Evolutionary conservation across 2,113 vertebrate genomes (phyloP), one percentile per base, ranked within the genome.

Genomic region (Lagopus muta): DNA sequence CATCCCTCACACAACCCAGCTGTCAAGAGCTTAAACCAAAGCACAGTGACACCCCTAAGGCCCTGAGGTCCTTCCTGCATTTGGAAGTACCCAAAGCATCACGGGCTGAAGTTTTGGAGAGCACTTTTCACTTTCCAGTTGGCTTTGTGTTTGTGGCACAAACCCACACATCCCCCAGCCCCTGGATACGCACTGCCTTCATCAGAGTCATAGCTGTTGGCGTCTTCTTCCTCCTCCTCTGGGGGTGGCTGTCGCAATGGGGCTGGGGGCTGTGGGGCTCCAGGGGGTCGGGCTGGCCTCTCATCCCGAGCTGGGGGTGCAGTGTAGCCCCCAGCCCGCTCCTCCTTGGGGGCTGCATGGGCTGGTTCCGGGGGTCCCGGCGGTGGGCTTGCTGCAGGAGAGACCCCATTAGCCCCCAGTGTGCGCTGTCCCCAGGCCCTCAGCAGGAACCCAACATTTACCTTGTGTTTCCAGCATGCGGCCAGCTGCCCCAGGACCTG

Each of bases 161-260:
- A 25, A 54, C 27, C 32, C 2, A 0, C 25, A 2, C 10, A 40
- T 42, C 38, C 38, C 27, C 27, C 27, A 30, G 4, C 38, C 62
- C 18, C 62, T 1, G 0, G 19, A 3, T 34, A 98, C 99, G 13
- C 97, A 99, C 99, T 99, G 94, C 98, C 98, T 98, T 99, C 99
- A 77, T 99, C 99, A 0, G 99, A 99, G 90, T 99, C 99, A 2
- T 99, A 99, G 97, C 99, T 99, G 92, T 99, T 99, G 93, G 98
- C 98, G 1, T 98, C 98, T 6, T 99, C 99, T 18, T 99, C 99
- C 10, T 99, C 98, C 2, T 98, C 98, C 1, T 98, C 97, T 4
- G 79, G 97, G 8, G 96, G 97, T 0, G 95, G 97, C 74, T 98
- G 98, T 71, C 97, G 97, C 30, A 96, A 94, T 1, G 97, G 92